Percentiles rank a stretch among this genome's conserved stretches.
Evolutionary conservation across 1,140 invertebrate genomes (phyloP).

Genomic region (Drosophila nigromelanica): DNA sequence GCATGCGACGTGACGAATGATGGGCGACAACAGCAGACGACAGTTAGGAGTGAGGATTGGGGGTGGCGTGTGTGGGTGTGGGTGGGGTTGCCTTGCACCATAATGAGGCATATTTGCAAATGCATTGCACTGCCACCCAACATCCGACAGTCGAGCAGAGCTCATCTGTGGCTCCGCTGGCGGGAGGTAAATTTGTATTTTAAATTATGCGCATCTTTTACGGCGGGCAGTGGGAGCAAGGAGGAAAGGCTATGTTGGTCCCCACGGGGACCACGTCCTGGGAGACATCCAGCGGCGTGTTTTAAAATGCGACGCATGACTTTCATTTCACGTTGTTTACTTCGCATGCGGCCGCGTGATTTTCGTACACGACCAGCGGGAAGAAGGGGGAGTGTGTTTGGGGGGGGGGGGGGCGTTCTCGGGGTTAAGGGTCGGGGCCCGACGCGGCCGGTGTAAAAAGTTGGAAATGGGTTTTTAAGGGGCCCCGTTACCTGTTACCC

Average conservation of each 20-base stretch:
- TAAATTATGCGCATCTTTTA: slow-evolving; percentile 75
- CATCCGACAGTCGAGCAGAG: neutral
- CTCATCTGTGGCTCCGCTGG: slow-evolving; percentile 15
- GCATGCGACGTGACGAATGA: slow-evolving; percentile 79
- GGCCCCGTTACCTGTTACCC: slow-evolving; percentile 75
- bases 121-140: slow-evolving; percentile 43
- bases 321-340: slow-evolving; percentile 81
- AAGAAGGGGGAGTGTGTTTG: neutral
- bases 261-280: slow-evolving; percentile 48
- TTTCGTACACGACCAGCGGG: slow-evolving; percentile 53
- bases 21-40: neutral
- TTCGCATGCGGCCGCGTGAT: slow-evolving; percentile 77
- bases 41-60: no score
- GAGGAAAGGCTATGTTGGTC: neutral
- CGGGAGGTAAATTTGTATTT: slow-evolving; percentile 69
- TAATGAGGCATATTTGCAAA: slow-evolving; percentile 75
- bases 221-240: neutral
- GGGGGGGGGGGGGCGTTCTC: neutral
- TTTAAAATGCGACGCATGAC: slow-evolving; percentile 81
- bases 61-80: neutral
- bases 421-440: slow-evolving; percentile 57
- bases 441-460: slow-evolving; percentile 77
- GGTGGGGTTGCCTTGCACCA: slow-evolving; percentile 42
- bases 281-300: slow-evolving; percentile 48
- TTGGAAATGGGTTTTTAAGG: slow-evolving; percentile 81